phyloP scores from a whole-genome alignment of 2,888 invertebrate genomes.

The Tetropium fuscum region DNA sequence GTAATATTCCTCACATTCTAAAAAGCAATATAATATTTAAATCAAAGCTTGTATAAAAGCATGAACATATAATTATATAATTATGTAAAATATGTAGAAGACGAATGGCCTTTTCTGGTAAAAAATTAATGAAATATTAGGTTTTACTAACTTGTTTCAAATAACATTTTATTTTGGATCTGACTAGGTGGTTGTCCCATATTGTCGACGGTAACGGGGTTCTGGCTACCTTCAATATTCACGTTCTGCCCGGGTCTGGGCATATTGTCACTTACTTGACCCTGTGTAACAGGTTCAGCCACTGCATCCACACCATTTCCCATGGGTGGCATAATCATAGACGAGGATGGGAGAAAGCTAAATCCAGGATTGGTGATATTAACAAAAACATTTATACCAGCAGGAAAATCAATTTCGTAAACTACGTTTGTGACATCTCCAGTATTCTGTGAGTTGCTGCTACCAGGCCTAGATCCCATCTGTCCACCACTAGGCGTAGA shows the following conservation, averaged over 20 bases:
- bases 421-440: neutral
- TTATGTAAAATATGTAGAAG: neutral
- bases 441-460: neutral
- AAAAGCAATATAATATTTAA: constrained; percentile 6
- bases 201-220: neutral
- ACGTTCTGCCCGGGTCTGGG: constrained; percentile 22
- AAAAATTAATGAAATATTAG: neutral
- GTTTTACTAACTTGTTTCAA: constrained; percentile 32
- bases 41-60: neutral
- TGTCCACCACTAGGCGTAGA: too few relatives aligned
- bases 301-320: neutral
- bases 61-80: neutral
- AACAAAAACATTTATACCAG: constrained; percentile 30
- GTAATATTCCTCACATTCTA: constrained; percentile 49
- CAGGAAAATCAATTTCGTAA: constrained; percentile 22
- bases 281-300: neutral
- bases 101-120: too few relatives aligned
- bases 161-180: constrained; percentile 20
- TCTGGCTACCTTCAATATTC: constrained; percentile 25
- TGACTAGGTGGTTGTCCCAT: neutral
- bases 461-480: too few relatives aligned
- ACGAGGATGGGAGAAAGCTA: neutral
- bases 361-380: constrained; percentile 19
- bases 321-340: neutral
- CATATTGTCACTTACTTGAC: neutral